Conservation (phyloP, 1,140 invertebrate genomes). For the Campoletis sonorensis region DNA sequence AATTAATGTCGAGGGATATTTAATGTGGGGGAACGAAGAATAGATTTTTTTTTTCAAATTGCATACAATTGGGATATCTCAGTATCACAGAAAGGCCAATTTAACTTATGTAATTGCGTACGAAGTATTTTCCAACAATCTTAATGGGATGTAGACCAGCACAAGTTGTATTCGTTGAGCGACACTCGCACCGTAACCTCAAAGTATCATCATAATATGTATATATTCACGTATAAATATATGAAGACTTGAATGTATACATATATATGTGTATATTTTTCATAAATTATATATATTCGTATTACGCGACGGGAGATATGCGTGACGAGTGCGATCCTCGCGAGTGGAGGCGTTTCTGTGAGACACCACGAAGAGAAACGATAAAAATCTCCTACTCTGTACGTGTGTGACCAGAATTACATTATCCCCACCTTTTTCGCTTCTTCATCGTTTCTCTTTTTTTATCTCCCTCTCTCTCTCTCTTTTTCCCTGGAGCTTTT, state of each 20-base stretch:
- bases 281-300: constrained; percentile 1
- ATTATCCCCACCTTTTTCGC: constrained; percentile 58
- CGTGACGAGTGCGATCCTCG: constrained; percentile 59
- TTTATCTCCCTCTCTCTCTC: not conserved
- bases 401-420: constrained; percentile 70
- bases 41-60: not conserved
- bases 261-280: constrained; percentile 6
- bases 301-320: constrained; percentile 49
- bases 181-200: not conserved
- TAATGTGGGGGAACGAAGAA: not conserved
- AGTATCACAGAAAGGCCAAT: constrained; percentile 8
- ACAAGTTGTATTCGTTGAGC: not conserved
- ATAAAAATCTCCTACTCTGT: constrained; percentile 65
- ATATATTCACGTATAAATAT: not conserved
- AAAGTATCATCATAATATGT: not conserved
- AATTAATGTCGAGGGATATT: no score
- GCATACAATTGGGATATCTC: not conserved
- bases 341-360: constrained; percentile 57
- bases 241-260: no score
- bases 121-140: not conserved
- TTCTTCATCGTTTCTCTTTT: not conserved
- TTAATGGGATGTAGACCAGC: not conserved
- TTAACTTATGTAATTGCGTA: constrained; percentile 7
- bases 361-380: constrained; percentile 54
- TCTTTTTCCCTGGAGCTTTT: not conserved